Evolutionary conservation across 2,888 invertebrate species (phyloP), one percentile per base, ranked within the genome.

Genomic region (Cataglyphis albicans): DNA sequence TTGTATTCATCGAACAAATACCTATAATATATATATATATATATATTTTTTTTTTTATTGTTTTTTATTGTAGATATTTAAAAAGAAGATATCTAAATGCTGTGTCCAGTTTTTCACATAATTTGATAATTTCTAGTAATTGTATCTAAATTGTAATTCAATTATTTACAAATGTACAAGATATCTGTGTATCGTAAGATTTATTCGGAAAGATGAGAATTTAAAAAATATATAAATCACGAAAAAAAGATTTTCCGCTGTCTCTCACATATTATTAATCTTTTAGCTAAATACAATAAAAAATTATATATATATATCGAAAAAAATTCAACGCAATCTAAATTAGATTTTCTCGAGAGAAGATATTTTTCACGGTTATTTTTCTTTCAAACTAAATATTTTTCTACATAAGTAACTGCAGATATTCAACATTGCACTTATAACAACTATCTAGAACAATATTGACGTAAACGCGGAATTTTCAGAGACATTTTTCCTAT

Each of bases 401-500:
- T 80, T 59, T 74, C 59, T 38, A 12, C 44, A 59, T n/a, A 41
- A 80, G 59, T 59, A 59, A 73, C 59, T 59, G 74, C 74, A 41
- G 41, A 57, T 73, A 74, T 59, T 59, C 75, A 12, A 74, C 57
- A 44, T 59, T 78, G 73, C 52, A 76, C 21, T 41, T 80, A 35
- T 73, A 76, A 76, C 35, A 80, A 35, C 32, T 73, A 59, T 59
- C 32, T 44, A 21, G 32, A n/a, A 67, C 70, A 65, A 85, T 82
- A 86, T 83, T 83, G 72, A 76, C 55, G 65, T 44, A 15, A 74
- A 52, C 52, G 65, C 63, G 38, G 32, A 73, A 61, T 81, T 87
- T 83, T 83, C 15, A 61, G 35, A 59, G 52, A 3, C 35, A 52
- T 67, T 59, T 82, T 89, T 72, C 73, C 32, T 86, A 81, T 86